A percentile compares a stretch with the other conserved stretches of the same genome.
phyloP scores from a whole-genome alignment of 2,113 vertebrate genomes.

The Ascaphus truei region DNA sequence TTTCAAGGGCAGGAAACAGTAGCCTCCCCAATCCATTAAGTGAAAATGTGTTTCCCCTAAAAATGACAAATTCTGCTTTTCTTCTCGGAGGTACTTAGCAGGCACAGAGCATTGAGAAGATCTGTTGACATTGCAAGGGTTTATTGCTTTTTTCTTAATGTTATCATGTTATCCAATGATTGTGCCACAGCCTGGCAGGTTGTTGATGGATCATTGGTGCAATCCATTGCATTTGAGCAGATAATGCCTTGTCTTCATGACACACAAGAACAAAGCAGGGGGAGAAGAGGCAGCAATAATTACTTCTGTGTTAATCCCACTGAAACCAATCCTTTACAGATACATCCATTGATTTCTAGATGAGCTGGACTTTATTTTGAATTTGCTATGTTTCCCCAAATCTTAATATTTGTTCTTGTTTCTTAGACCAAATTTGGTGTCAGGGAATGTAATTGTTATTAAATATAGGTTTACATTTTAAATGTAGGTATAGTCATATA shows the following conservation, averaged over 20 bases:
- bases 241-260: not conserved
- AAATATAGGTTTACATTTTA: too few relatives aligned
- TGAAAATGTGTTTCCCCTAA: too few relatives aligned
- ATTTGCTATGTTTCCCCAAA: too few relatives aligned
- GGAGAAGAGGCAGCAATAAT: too few relatives aligned
- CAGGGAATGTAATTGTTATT: too few relatives aligned
- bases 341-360: not conserved
- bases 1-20: too few relatives aligned
- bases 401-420: too few relatives aligned
- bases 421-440: too few relatives aligned
- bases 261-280: not conserved
- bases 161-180: not conserved
- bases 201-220: not conserved
- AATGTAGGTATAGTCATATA: not conserved
- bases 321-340: not conserved
- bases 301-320: not conserved
- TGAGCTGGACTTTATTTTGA: too few relatives aligned
- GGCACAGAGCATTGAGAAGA: not conserved
- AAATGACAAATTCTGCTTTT: too few relatives aligned
- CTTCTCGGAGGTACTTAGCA: too few relatives aligned
- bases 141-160: not conserved
- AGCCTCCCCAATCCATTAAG: too few relatives aligned
- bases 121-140: not conserved
- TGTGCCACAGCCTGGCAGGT: not conserved
- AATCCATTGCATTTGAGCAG: not conserved